Conservation (phyloP, 2,113 vertebrate genomes). For the Atlantisia rogersi region DNA sequence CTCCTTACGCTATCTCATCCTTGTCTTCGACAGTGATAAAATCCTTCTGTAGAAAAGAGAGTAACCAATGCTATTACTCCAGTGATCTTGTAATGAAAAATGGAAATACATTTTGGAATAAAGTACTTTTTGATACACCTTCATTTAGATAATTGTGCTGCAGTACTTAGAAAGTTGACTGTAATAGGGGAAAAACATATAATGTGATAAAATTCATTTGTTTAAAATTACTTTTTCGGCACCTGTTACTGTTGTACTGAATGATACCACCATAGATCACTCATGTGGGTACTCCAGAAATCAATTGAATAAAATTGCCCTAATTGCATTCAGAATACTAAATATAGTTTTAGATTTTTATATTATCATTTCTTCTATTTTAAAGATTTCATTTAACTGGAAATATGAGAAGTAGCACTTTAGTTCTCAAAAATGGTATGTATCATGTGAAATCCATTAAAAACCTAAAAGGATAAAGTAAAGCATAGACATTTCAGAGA, state of each 20-base stretch:
- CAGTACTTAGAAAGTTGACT: conserved; percentile 17
- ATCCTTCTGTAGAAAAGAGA: background rate
- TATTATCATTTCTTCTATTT: conserved; percentile 5
- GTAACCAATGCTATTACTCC: conserved; percentile 37
- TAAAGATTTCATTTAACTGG: conserved; percentile 23
- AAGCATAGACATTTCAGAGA: background rate
- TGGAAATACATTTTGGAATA: conserved; percentile 24
- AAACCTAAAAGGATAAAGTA: background rate
- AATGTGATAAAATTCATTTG: conserved; percentile 48
- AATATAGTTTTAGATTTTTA: conserved; percentile 32
- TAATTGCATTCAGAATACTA: conserved; percentile 40
- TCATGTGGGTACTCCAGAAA: conserved; percentile 28
- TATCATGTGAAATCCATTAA: background rate
- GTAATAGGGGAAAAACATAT: conserved; percentile 24
- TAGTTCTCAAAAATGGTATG: background rate
- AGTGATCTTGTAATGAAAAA: conserved; percentile 40
- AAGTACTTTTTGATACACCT: conserved; percentile 46
- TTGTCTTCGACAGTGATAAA: conserved; percentile 24
- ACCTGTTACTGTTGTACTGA: conserved; percentile 28
- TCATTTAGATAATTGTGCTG: conserved; percentile 7
- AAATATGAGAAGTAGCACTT: conserved; percentile 19
- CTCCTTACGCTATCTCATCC: background rate
- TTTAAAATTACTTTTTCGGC: conserved; percentile 30
- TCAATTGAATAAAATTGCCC: conserved; percentile 26
- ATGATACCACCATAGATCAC: conserved; percentile 12